phyloP scores from a whole-genome alignment of 2,888 invertebrate species.

The Idaea dimidiata region DNA sequence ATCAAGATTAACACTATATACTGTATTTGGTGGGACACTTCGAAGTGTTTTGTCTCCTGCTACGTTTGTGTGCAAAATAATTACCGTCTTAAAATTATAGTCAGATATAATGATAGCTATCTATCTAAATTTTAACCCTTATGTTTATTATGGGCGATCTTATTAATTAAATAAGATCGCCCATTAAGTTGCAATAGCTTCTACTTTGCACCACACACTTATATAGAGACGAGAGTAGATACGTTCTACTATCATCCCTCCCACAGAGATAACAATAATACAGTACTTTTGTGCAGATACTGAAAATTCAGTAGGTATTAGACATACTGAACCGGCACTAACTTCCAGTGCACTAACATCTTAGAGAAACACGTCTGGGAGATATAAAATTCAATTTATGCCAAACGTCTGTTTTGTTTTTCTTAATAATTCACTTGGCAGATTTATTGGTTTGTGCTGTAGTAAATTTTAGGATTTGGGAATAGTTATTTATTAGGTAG shows the following conservation, averaged over 20 bases:
- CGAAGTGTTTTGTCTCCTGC: too few species aligned
- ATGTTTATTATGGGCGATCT: too few species aligned
- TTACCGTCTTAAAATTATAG: too few species aligned
- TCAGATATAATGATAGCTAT: too few species aligned
- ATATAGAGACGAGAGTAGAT: constrained; percentile 24
- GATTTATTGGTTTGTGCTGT: not conserved
- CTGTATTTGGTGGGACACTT: too few species aligned
- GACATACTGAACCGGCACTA: not conserved
- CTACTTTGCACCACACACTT: constrained; percentile 13
- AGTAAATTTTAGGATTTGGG: not conserved
- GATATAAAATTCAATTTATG: constrained; percentile 29
- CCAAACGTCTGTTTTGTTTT: constrained; percentile 22
- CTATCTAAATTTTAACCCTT: too few species aligned
- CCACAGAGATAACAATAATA: constrained; percentile 31
- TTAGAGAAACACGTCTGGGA: constrained; percentile 17
- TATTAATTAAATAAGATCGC: too few species aligned
- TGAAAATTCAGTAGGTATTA: constrained; percentile 5
- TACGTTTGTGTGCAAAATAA: too few species aligned
- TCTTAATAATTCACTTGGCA: constrained; percentile 1
- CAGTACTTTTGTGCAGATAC: constrained; percentile 26
- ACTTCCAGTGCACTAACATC: not conserved
- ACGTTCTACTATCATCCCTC: constrained; percentile 32
- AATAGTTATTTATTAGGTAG: not conserved
- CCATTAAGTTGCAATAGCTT: constrained; percentile 14
- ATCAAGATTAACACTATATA: too few species aligned